Base-by-base conservation (phyloP, 2,797 vertebrate genomes). In the Neosalanx taihuensis region DNA sequence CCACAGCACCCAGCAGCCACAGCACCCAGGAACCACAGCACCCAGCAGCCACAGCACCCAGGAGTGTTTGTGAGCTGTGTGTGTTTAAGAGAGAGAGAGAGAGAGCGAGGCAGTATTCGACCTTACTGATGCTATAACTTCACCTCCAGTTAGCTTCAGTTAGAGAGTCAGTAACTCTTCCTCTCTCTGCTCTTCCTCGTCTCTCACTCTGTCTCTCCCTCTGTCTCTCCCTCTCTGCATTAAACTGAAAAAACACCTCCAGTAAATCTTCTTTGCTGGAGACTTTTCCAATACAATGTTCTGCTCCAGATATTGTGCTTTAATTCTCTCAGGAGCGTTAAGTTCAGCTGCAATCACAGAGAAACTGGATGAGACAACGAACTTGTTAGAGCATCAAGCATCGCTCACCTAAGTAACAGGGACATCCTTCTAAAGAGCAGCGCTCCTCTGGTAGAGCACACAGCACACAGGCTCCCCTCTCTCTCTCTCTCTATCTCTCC, bases 301-400 rank as follows among this genome's bases (percentile, higher is more conserved):
- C 70, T 29, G 5, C 69, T 79, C 71, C 76, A 81, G 76, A 82
- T 78, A 83, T 79, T 17, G 29, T 71, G 79, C 67, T 72, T 81
- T 71, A 75, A 76, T 79, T 85, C 85, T 86, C 84, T 51, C 72
- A 73, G 84, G 86, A 85, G 80, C 26, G 71, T 2, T 51, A 57
- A 46, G 71, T 56, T 84, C 78, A 80, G 77, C 79, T 84, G 84
- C 81, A 88, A 85, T 86, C 86, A 88, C 82, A 75, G 79, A 70
- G 74, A 86, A 80, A 70, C 77, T 82, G 80, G 74, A 84, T 79
- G 79, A 79, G 78, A 84, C 81, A 87, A 84, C 75, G 66, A 83
- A 90, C 83, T 86, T 83, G 85, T 89, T 89, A 89, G 85, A 83
- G 85, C 85, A 82, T 76, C 37, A 67, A 65, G 82, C 83, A 85